phyloP scores from a whole-genome alignment of 1,140 invertebrate genomes.

The Drosophila nigrodunni region DNA sequence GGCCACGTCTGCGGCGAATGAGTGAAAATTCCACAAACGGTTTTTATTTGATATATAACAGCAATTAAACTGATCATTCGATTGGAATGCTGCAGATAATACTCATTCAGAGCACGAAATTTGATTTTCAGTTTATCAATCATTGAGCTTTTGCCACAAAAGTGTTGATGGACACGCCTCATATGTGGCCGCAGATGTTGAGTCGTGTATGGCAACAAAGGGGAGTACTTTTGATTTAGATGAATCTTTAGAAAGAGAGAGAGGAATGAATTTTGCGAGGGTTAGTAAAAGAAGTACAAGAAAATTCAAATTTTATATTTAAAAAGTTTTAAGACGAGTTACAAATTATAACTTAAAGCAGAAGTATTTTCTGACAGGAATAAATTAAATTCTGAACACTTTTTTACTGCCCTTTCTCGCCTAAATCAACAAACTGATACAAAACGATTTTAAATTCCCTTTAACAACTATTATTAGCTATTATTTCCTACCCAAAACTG shows the following conservation, averaged over 20 bases:
- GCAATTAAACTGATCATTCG: conserved; percentile 52
- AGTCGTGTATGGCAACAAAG: neutral
- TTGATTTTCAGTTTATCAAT: conserved; percentile 66
- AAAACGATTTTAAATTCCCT: neutral
- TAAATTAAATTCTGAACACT: too few species aligned
- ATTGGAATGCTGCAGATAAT: conserved; percentile 59
- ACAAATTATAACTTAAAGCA: too few species aligned
- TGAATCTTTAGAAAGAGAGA: too few species aligned
- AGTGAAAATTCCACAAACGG: conserved; percentile 45
- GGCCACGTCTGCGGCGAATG: conserved; percentile 46
- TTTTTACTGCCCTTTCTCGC: neutral
- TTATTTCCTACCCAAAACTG: neutral
- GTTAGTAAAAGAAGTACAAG: too few species aligned
- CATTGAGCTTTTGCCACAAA: conserved; percentile 27
- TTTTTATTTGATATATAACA: conserved; percentile 60
- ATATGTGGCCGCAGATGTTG: conserved; percentile 28
- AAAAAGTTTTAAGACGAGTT: too few species aligned
- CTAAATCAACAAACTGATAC: neutral
- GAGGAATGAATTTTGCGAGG: neutral
- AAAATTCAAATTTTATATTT: too few species aligned
- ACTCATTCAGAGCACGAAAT: conserved; percentile 21
- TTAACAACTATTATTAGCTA: neutral
- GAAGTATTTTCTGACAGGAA: too few species aligned
- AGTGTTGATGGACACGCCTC: conserved; percentile 50
- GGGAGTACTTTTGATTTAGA: neutral